phyloP scores from a whole-genome alignment of 2,113 vertebrate species.

The Hemicordylus capensis region DNA sequence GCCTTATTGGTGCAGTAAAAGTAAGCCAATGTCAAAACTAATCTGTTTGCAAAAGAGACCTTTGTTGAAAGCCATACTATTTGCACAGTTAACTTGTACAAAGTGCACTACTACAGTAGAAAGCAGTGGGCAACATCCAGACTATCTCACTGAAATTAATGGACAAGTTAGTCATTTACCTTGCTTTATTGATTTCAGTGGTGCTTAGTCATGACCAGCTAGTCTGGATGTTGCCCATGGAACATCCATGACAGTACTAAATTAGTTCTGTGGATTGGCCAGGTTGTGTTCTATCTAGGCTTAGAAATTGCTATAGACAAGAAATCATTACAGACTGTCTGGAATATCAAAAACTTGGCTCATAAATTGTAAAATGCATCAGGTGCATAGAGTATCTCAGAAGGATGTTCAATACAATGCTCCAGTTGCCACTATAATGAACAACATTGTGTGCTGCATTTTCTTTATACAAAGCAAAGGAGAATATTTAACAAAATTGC shows the following conservation, averaged over 20 bases:
- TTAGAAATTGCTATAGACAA: neutral
- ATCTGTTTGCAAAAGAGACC: conserved; percentile 7
- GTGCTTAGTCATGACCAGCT: no score
- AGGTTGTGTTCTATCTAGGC: neutral
- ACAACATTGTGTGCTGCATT: neutral
- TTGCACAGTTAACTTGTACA: neutral
- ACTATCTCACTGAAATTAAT: no score
- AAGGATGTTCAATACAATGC: neutral
- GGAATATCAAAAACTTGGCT: neutral
- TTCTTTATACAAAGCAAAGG: neutral
- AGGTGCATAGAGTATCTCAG: neutral
- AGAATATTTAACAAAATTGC: neutral
- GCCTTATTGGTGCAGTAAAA: conserved; percentile 93
- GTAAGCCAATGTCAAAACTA: conserved; percentile 69
- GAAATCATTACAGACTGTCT: no score
- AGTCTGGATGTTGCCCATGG: no score
- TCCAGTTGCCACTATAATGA: neutral
- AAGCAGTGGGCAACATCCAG: no score
- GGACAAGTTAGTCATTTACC: no score
- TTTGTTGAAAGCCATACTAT: neutral
- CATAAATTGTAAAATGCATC: neutral
- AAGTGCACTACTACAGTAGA: neutral
- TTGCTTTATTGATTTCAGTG: no score
- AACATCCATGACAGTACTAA: neutral
- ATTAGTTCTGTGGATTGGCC: neutral